Percentiles rank a stretch among this genome's conserved stretches.
Evolutionary conservation across 2,888 invertebrate genomes (phyloP).

Genomic region (Schizaphis graminum): DNA sequence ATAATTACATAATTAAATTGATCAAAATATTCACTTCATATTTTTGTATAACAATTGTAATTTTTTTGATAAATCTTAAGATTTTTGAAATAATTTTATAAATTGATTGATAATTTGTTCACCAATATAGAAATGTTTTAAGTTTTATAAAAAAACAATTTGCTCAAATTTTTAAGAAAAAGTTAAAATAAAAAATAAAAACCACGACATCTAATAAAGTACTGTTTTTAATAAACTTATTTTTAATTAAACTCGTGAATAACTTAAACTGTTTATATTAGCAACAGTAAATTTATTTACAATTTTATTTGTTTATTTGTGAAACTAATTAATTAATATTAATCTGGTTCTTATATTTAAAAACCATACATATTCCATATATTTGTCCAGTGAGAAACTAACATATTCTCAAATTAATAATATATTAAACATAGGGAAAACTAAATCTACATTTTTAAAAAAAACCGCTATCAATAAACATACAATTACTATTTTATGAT

Average conservation of each 20-base stretch:
- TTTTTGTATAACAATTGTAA: neutral
- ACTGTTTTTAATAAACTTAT: neutral
- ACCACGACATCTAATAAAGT: too few species aligned
- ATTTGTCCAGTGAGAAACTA: neutral
- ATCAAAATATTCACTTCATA: neutral
- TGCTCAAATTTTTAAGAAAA: too few species aligned
- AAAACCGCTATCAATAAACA: neutral
- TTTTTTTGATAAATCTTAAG: neutral
- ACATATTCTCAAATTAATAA: neutral
- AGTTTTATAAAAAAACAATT: too few species aligned
- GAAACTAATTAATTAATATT: neutral
- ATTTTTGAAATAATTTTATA: neutral
- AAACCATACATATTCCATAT: neutral
- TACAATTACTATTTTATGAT: neutral
- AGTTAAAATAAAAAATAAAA: too few species aligned
- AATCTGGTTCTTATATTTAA: neutral
- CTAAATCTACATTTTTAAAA: neutral
- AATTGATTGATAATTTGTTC: too few species aligned
- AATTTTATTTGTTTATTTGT: too few species aligned
- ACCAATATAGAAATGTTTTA: too few species aligned
- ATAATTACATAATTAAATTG: neutral
- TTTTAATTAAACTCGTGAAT: neutral
- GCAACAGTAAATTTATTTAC: neutral
- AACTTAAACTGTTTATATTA: neutral
- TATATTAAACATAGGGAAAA: neutral